phyloP scores from a whole-genome alignment of 2,888 invertebrate species.

The Acanthosepion esculentum region DNA sequence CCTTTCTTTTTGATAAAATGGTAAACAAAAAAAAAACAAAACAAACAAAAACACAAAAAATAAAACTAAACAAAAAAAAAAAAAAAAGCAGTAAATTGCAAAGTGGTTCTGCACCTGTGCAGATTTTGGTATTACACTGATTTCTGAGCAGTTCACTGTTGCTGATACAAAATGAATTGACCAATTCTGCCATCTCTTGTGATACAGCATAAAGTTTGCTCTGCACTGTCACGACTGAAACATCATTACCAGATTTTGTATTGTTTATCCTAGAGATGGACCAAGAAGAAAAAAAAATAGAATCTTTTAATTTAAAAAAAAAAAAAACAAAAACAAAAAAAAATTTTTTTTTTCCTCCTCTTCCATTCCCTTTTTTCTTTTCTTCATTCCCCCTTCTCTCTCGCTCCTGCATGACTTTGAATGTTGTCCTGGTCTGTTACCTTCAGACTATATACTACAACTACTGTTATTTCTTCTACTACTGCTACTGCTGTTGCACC shows the following conservation, averaged over 20 bases:
- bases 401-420: background rate
- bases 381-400: background rate
- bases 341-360: background rate
- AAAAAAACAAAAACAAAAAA: too few relatives aligned
- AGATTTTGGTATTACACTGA: background rate
- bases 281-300: too few relatives aligned
- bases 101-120: background rate
- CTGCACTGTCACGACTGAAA: background rate
- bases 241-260: background rate
- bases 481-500: slow-evolving; percentile 11
- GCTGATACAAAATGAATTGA: background rate
- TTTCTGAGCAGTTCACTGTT: background rate
- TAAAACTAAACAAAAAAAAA: background rate
- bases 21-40: background rate
- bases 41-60: background rate
- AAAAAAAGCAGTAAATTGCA: background rate
- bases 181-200: background rate
- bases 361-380: background rate
- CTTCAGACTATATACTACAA: background rate
- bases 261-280: background rate
- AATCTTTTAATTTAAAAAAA: background rate
- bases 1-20: background rate
- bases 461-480: background rate
- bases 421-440: slow-evolving; percentile 39
- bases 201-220: background rate